phyloP scores from a whole-genome alignment of 2,113 vertebrate genomes.

The Etheostoma cragini region DNA sequence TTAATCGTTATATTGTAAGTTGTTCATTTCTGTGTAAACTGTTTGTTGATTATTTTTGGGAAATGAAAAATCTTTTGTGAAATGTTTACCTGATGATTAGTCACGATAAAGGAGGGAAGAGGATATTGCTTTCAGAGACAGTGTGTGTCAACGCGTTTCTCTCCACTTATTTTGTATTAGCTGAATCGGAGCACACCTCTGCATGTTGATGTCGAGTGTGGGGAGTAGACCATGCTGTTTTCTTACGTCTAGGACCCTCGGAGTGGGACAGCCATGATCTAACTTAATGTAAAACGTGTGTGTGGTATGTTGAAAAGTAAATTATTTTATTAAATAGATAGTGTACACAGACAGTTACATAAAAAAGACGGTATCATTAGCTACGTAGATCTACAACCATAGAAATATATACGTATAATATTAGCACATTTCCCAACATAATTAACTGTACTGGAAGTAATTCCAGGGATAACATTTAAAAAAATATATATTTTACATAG shows the following conservation, averaged over 20 bases:
- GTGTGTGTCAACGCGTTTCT: not conserved
- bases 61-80: slow-evolving; percentile 9
- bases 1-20: not conserved
- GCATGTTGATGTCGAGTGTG: not conserved
- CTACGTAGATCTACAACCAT: not conserved
- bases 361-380: not conserved
- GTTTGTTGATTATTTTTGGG: slow-evolving; percentile 1
- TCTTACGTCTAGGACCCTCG: not conserved
- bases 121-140: not conserved
- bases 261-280: not conserved
- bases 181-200: not conserved
- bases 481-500: not conserved
- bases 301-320: not conserved
- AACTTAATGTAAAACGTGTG: not conserved
- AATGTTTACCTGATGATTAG: not conserved
- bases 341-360: not conserved
- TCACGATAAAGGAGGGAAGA: not conserved
- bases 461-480: too few species aligned
- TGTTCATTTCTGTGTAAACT: not conserved
- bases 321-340: too few species aligned
- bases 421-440: not conserved
- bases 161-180: not conserved
- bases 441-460: not conserved
- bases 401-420: not conserved
- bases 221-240: not conserved